These are phyloP conservation scores for Automeris io DNA, from an alignment of 2,888 invertebrate species.

Conservation along the genomic window DNA sequence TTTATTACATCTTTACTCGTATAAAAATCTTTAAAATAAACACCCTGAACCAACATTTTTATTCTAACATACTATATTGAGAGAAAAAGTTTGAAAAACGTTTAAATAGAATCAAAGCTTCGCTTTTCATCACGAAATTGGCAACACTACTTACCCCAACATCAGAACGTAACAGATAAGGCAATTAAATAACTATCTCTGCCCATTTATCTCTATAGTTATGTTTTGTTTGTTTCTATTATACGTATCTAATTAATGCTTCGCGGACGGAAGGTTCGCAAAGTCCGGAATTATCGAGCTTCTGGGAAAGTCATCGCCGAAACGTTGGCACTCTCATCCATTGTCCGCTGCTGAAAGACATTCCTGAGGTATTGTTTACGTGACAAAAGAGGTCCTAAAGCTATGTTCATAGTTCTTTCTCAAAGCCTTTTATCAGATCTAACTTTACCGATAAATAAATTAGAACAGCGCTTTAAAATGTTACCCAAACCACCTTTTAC, in stretches of 20 bases:
- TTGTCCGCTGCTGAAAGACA: conserved; percentile 6
- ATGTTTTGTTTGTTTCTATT: conserved; percentile 71
- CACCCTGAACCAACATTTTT: too few species aligned
- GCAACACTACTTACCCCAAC: conserved; percentile 13
- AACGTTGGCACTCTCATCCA: conserved; percentile 10
- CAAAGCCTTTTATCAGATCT: too few species aligned
- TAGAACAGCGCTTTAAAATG: too few species aligned
- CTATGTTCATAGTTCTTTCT: not conserved
- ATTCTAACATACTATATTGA: too few species aligned
- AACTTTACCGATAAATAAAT: too few species aligned
- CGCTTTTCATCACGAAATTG: conserved; percentile 9
- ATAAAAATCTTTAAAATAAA: too few species aligned
- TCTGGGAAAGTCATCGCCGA: conserved; percentile 36
- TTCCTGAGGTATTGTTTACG: not conserved
- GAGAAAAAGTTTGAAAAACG: not conserved
- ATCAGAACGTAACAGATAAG: conserved; percentile 30
- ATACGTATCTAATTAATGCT: conserved; percentile 64
- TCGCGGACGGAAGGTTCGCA: conserved; percentile 62
- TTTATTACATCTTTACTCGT: too few species aligned
- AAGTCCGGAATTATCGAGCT: conserved; percentile 54
- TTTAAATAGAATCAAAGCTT: not conserved
- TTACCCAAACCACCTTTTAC: too few species aligned
- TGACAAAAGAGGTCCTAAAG: not conserved
- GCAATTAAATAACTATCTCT: conserved; percentile 70
- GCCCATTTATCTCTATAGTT: conserved; percentile 61